phyloP scores from a whole-genome alignment of 35 echinoderm and acorn worm species.

The Ptychodera flava region DNA sequence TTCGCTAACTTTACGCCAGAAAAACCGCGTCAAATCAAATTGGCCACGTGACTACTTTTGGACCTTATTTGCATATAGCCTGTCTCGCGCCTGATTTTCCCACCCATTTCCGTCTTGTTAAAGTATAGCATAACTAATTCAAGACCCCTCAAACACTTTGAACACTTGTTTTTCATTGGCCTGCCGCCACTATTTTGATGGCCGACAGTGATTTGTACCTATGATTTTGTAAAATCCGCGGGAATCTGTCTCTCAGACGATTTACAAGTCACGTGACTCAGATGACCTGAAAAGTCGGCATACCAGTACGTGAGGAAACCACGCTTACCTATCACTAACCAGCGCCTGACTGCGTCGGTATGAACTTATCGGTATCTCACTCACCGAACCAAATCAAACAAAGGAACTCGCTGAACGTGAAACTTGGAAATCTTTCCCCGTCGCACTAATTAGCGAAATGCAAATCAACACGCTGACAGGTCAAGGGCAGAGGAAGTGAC shows the following conservation, averaged over 20 bases:
- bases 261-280: neutral
- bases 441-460: slow-evolving; percentile 7
- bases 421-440: neutral
- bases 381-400: neutral
- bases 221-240: neutral
- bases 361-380: neutral
- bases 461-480: slow-evolving; percentile 1
- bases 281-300: neutral
- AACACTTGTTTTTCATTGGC: neutral
- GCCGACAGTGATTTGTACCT: neutral
- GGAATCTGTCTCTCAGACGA: neutral
- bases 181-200: neutral
- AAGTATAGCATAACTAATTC: neutral
- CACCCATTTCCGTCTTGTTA: neutral
- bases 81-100: neutral
- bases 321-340: neutral
- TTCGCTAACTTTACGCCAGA: neutral
- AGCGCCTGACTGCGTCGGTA: neutral
- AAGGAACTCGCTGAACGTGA: neutral
- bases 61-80: neutral
- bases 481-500: slow-evolving; percentile 26
- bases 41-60: neutral
- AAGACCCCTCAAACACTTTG: neutral
- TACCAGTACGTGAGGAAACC: neutral
- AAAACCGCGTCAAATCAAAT: slow-evolving; percentile 1